Base-by-base conservation (phyloP, 2,113 vertebrate species). In the Pteruthius melanotis region DNA sequence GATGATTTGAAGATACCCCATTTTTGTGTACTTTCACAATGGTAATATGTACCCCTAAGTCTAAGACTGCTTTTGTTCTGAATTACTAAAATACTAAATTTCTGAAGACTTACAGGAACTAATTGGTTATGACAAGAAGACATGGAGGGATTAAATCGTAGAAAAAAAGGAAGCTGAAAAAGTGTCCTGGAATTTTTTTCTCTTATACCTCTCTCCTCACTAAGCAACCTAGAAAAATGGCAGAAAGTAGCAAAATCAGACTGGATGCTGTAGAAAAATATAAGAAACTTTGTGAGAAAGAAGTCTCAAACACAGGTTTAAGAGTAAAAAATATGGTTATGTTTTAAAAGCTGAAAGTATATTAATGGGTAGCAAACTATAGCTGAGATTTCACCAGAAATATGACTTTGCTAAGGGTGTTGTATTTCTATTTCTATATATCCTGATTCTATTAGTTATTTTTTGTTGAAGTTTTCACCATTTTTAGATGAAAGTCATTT, bases 371-470 rank as follows among this genome's bases (percentile, higher is more conserved):
- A 84, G 33, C 45, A 84, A 79, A 75, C 31, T 66, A 7, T 8
- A 56, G 13, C 22, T 71, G 22, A 76, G 26, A 61, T 79, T 83
- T 79, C 26, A 66, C 6, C 10, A 56, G 44, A 65, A 90, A 13
- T 72, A 72, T 0, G 7, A 53, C 22, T 56, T 66, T 30, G 3
- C 1, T 50, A 9, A 19, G 13, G 1, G 0, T 45, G 2, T 68
- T 79, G 14, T 84, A 10, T 87, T 85, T 8, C 10, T 65, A 4
- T 15, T 60, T 59, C 3, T 44, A 4, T 52, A 20, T 24, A 33
- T 4, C 5, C 2, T 59, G 33, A 49, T 66, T 71, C 16, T 49
- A 0, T 39, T 56, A 28, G 6, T 30, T 87, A 0, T 6, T 65
- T 65, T 84, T 42, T 8, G 8, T 33, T 54, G 8, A 47, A 63